phyloP scores from a whole-genome alignment of 2,888 invertebrate species.

The Eugnorisma glareosa region DNA sequence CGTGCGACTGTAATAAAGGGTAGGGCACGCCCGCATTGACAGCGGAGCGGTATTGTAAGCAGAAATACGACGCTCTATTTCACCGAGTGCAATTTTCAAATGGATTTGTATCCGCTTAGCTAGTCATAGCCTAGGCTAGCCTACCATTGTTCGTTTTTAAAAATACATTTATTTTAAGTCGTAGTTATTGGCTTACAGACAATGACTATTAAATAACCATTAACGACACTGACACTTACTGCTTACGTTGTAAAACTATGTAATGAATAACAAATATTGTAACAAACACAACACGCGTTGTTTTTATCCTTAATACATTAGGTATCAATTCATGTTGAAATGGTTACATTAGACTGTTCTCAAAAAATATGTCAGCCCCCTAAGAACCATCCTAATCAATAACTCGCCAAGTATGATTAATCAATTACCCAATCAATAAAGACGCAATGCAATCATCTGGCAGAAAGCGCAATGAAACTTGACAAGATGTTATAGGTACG shows the following conservation, averaged over 20 bases:
- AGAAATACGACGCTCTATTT: constrained; percentile 58
- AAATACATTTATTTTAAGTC: constrained; percentile 1
- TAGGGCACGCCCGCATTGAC: constrained; percentile 64
- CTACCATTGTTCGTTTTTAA: constrained; percentile 24
- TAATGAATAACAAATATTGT: neutral
- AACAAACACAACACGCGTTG: neutral
- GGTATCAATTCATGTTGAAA: neutral
- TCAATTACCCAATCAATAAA: constrained; percentile 4
- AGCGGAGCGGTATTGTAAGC: constrained; percentile 57
- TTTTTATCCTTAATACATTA: neutral
- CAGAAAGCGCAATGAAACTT: constrained; percentile 13
- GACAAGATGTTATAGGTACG: neutral
- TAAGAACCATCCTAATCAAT: neutral
- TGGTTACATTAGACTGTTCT: neutral
- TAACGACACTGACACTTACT: constrained; percentile 13
- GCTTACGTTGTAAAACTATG: neutral
- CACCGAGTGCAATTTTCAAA: constrained; percentile 54
- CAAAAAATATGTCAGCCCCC: neutral
- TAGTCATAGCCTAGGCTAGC: constrained; percentile 29
- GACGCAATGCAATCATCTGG: neutral
- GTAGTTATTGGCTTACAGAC: neutral
- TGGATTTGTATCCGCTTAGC: constrained; percentile 45
- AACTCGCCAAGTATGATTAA: neutral
- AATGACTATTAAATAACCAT: constrained; percentile 16
- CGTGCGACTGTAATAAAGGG: constrained; percentile 74